These are phyloP conservation scores for Mohoua ochrocephala DNA, from an alignment of 2,113 vertebrate genomes.

Conservation along the genomic window DNA sequence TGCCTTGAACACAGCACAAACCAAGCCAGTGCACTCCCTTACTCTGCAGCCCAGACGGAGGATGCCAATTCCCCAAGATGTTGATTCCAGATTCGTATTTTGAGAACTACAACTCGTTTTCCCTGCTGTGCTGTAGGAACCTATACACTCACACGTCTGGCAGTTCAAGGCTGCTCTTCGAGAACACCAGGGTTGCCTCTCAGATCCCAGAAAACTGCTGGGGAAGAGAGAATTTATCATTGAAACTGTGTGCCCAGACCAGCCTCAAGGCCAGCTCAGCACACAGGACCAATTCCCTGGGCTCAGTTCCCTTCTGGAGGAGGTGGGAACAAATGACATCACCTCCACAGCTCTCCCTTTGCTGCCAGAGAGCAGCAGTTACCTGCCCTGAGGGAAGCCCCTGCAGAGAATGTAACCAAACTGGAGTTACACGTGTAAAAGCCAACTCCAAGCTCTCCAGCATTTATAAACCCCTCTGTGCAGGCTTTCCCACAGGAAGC, in stretches of 20 bases:
- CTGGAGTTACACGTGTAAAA: not conserved
- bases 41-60: not conserved
- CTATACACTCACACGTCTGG: rapidly evolving
- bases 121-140: not conserved
- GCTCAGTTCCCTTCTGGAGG: not conserved
- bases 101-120: not conserved
- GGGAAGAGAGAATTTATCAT: no score
- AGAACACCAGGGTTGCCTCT: not conserved
- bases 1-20: not conserved
- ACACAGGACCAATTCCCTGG: not conserved
- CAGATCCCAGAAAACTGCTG: not conserved
- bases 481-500: not conserved
- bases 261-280: not conserved
- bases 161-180: not conserved
- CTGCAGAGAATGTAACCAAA: not conserved
- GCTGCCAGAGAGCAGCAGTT: not conserved
- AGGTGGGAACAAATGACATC: not conserved
- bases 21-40: not conserved
- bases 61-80: not conserved
- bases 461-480: not conserved
- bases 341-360: not conserved
- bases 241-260: not conserved
- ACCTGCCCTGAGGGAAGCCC: not conserved
- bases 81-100: rapidly evolving
- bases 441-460: not conserved